Base-by-base conservation (phyloP, 2,113 vertebrate genomes). In the Zosterops pallidus region DNA sequence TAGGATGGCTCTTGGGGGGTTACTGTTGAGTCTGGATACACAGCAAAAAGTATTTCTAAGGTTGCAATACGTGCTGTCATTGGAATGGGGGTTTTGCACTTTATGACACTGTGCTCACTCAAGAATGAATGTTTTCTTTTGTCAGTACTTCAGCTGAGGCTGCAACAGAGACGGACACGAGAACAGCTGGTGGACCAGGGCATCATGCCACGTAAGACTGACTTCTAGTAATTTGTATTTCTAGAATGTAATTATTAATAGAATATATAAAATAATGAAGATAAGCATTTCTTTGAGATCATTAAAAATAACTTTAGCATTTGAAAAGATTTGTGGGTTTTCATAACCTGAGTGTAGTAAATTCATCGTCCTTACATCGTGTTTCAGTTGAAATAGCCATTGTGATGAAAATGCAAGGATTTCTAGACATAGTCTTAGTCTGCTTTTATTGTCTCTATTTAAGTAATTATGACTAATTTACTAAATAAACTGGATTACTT, bases 161-260 rank as follows among this genome's bases (percentile, higher is more conserved):
- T 99, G 52, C 99, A 99, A 79, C 99, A 99, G 93, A 98, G 99
- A 94, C 98, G 99, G 89, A 99, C 98, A n/a, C 98, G 99, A 86
- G 99, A 99, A 86, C 99, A 99, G 92, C 98, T 99, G 77, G 99
- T 98, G 97, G 99, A 99, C 97, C 99, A 99, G 97, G 99, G 99
- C 98, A 99, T 99, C 98, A 99, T 99, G 99, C 98, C 99, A 94
- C 99, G 99, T 99, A 98, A 99, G 99, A 74, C 22, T 97, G 49
- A 14, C 80, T 74, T 55, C 24, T n/a, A 83, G 46, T 69, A 18
- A 33, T 63, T n/a, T 63, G 41, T 79, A 15, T 44, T 39, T 19
- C 46, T 72, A 0, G 22, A 52, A 37, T 57, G 19, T 72, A 23
- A 62, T 69, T 56, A 25, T 31, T 11, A 65, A 50, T 29, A 26